Percentiles rank a stretch among this genome's conserved stretches.
Conservation (phyloP, 2,888 invertebrate genomes). For the Erebia ligea region DNA sequence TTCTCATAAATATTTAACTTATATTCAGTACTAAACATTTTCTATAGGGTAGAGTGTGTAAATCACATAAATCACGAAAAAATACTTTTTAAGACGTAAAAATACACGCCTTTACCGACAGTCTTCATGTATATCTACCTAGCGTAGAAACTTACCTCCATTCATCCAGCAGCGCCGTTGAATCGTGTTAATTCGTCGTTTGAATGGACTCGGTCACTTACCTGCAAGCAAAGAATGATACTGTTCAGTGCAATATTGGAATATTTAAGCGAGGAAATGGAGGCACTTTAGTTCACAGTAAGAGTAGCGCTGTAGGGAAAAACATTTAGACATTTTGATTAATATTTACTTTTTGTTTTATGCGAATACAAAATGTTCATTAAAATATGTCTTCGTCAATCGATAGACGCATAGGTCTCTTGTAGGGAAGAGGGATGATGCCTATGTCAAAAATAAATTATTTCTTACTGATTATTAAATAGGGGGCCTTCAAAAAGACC, state of each 20-base stretch:
- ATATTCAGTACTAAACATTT: too few species aligned
- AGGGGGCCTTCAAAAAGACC: too few species aligned
- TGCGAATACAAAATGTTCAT: not conserved
- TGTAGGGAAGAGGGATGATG: too few species aligned
- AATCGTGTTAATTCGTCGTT: constrained; percentile 32
- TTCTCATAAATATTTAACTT: too few species aligned
- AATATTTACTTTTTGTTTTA: not conserved
- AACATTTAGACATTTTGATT: not conserved
- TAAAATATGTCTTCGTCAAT: not conserved
- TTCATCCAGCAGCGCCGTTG: constrained; percentile 29
- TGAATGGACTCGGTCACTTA: constrained; percentile 41
- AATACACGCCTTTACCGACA: not conserved
- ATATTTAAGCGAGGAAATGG: constrained; percentile 37
- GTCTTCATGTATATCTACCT: not conserved
- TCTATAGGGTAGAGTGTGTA: too few species aligned
- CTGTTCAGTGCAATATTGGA: constrained; percentile 38
- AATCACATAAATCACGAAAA: too few species aligned
- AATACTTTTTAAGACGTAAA: too few species aligned
- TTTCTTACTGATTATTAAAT: too few species aligned
- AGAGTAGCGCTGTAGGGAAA: constrained; percentile 16
- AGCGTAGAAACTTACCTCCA: constrained; percentile 18
- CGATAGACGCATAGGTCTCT: too few species aligned
- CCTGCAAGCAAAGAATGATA: constrained; percentile 41
- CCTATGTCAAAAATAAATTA: too few species aligned
- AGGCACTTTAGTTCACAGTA: constrained; percentile 21